Conservation (phyloP, 2,888 invertebrate species). For the Agrotis puta region DNA sequence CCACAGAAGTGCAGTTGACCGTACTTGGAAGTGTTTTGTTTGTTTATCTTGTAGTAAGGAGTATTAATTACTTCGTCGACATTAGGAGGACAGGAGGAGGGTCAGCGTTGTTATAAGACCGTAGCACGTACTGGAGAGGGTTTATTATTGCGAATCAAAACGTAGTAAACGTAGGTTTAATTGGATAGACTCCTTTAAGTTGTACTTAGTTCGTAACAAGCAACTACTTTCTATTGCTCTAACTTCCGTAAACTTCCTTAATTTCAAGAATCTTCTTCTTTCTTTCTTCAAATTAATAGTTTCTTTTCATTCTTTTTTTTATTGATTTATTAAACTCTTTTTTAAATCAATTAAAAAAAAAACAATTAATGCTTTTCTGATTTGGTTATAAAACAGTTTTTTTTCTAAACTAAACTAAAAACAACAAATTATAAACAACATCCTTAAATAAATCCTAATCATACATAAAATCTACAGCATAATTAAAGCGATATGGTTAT, state of each 20-base stretch:
- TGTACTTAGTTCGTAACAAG: too few species aligned
- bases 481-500: constrained; percentile 60
- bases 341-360: too few species aligned
- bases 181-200: too few species aligned
- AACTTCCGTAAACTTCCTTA: too few species aligned
- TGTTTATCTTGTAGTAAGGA: constrained; percentile 20
- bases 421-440: background rate
- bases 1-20: background rate
- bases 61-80: constrained; percentile 6
- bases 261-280: too few species aligned
- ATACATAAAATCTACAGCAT: constrained; percentile 40
- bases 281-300: too few species aligned
- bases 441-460: background rate
- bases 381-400: background rate
- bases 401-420: background rate
- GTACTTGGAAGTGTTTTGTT: constrained; percentile 18
- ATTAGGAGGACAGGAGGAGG: background rate
- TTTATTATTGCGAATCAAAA: background rate
- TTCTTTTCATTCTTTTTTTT: too few species aligned
- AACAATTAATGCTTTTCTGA: background rate
- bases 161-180: background rate
- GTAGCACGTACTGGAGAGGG: background rate
- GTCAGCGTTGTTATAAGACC: background rate
- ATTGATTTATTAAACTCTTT: too few species aligned
- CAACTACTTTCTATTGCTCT: too few species aligned